Percentiles rank a stretch among this genome's conserved stretches.
These are phyloP conservation scores for Tetraneura akinire DNA, from an alignment of 1,140 invertebrate genomes.

Conservation along the genomic window DNA sequence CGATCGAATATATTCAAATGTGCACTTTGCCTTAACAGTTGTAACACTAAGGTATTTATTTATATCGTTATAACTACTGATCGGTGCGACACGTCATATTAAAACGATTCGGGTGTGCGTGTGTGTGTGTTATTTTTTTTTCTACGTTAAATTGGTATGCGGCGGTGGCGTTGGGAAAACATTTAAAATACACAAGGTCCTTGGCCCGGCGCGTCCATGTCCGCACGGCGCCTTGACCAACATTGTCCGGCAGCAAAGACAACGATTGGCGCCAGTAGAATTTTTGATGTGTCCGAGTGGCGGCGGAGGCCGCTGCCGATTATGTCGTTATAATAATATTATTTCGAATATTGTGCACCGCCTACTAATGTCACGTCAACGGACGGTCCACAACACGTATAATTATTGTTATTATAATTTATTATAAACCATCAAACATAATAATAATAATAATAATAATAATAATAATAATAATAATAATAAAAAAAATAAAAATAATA, in stretches of 20 bases:
- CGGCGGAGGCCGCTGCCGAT: constrained; percentile 30
- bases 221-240: constrained; percentile 47
- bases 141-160: constrained; percentile 34
- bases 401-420: not conserved
- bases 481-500: no score
- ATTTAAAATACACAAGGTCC: constrained; percentile 43
- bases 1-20: no score
- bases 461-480: no score
- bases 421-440: no score
- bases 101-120: constrained; percentile 48
- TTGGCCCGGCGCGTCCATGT: constrained; percentile 40
- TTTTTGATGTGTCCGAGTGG: constrained; percentile 46
- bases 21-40: no score
- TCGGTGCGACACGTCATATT: constrained; percentile 37
- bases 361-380: constrained; percentile 40
- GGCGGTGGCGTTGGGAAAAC: constrained; percentile 34
- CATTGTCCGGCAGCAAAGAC: constrained; percentile 47
- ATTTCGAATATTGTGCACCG: constrained; percentile 3
- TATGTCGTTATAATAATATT: constrained; percentile 30
- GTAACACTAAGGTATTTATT: no score
- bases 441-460: no score
- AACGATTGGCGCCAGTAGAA: constrained; percentile 41
- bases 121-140: not conserved
- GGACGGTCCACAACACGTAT: not conserved
- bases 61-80: no score